A percentile compares a stretch with the other conserved stretches of the same genome.
These are phyloP conservation scores for Platysteira castanea DNA, from an alignment of 2,113 vertebrate genomes.

Conservation along the genomic window DNA sequence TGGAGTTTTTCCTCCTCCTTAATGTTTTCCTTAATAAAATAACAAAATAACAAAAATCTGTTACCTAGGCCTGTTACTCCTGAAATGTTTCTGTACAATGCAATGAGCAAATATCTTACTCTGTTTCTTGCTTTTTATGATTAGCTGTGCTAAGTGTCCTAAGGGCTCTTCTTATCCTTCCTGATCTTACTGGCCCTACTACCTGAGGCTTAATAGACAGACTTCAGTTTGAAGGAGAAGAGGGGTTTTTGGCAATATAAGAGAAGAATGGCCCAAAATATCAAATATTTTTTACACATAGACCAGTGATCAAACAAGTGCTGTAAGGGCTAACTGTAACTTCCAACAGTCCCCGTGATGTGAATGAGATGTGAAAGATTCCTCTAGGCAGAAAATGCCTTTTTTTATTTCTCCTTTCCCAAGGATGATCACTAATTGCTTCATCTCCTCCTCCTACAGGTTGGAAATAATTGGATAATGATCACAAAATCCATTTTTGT, in stretches of 20 bases:
- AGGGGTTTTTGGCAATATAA: neutral
- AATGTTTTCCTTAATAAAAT: neutral
- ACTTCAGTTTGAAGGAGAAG: neutral
- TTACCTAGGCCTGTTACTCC: neutral
- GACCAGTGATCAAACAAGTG: neutral
- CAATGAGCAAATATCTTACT: neutral
- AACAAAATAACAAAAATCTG: neutral
- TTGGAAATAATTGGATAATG: neutral
- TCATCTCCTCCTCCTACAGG: neutral
- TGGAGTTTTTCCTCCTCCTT: neutral
- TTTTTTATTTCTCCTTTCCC: neutral
- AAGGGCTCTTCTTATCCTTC: neutral
- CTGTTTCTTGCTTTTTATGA: neutral
- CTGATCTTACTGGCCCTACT: neutral
- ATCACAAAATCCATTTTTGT: neutral
- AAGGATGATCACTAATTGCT: constrained; percentile 7
- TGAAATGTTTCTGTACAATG: neutral
- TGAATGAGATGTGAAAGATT: neutral
- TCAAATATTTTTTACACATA: neutral
- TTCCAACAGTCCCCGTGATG: neutral
- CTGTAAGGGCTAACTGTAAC: neutral
- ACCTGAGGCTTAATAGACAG: neutral
- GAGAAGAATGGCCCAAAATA: neutral
- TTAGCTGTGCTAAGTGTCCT: neutral
- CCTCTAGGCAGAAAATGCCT: neutral